phyloP scores from a whole-genome alignment of 2,797 vertebrate species.

The Leucoraja ocellata region DNA sequence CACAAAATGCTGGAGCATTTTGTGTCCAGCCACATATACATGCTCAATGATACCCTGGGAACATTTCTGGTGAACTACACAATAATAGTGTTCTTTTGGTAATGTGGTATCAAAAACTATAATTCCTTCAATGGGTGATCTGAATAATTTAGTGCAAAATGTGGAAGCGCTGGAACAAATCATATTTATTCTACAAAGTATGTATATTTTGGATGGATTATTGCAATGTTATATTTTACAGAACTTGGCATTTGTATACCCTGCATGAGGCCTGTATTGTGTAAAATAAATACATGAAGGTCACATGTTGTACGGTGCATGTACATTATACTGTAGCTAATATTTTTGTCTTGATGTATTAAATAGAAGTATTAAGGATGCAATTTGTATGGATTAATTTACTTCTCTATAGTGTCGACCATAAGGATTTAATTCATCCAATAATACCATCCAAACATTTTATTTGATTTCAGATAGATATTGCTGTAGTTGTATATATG shows the following conservation, averaged over 20 bases:
- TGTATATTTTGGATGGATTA: background rate
- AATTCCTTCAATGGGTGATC: background rate
- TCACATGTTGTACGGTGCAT: background rate
- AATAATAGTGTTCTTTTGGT: background rate
- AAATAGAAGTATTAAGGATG: background rate
- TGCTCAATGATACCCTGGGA: background rate
- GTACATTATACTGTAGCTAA: background rate
- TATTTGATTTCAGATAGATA: slow-evolving; percentile 5
- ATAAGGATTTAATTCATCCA: background rate
- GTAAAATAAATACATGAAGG: background rate
- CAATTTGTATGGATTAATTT: background rate
- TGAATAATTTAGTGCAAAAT: background rate
- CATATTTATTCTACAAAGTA: background rate
- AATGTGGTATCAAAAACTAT: background rate
- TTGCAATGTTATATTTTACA: background rate
- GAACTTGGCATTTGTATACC: background rate
- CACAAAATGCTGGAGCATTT: too few relatives aligned
- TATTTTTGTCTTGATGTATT: background rate
- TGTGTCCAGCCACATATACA: too few relatives aligned
- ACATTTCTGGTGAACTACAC: background rate
- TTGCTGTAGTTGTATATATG: background rate
- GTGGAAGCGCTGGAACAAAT: background rate
- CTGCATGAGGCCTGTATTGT: too few relatives aligned
- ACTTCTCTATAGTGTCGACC: background rate
- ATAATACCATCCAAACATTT: background rate